These are phyloP conservation scores for Apamea anceps DNA, from an alignment of 2,888 invertebrate species.

Conservation along the genomic window DNA sequence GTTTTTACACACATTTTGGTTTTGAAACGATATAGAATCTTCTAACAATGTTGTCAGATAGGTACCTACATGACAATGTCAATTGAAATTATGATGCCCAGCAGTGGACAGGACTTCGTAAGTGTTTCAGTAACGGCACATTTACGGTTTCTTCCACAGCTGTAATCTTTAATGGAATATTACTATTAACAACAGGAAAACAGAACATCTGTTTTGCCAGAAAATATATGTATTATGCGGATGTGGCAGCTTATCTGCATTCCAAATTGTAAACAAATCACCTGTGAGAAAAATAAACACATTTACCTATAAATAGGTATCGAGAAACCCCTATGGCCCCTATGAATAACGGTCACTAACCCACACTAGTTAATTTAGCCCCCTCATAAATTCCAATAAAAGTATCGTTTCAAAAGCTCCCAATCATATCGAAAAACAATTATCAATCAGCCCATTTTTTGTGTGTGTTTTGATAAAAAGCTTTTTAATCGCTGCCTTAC, in stretches of 20 bases:
- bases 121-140: not conserved
- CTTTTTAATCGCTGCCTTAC: conserved; percentile 47
- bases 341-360: not conserved
- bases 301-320: not conserved
- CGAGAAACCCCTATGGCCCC: conserved; percentile 3
- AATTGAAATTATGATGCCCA: not conserved
- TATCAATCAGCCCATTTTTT: conserved; percentile 22
- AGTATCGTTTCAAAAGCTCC: conserved; percentile 3
- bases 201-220: not conserved
- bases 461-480: conserved; percentile 34
- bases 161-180: conserved; percentile 7
- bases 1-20: conserved; percentile 4
- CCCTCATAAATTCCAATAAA: not conserved
- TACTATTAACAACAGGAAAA: conserved; percentile 24
- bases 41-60: not conserved
- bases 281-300: not conserved
- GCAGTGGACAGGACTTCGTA: not conserved
- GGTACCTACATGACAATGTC: not conserved
- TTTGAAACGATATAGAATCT: not conserved
- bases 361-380: not conserved
- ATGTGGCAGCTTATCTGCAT: not conserved
- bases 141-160: not conserved
- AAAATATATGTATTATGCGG: not conserved
- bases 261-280: conserved; percentile 18
- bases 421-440: conserved; percentile 12